These are phyloP conservation scores for Bambusicola thoracicus DNA, from an alignment of 2,113 vertebrate genomes.

Conservation along the genomic window DNA sequence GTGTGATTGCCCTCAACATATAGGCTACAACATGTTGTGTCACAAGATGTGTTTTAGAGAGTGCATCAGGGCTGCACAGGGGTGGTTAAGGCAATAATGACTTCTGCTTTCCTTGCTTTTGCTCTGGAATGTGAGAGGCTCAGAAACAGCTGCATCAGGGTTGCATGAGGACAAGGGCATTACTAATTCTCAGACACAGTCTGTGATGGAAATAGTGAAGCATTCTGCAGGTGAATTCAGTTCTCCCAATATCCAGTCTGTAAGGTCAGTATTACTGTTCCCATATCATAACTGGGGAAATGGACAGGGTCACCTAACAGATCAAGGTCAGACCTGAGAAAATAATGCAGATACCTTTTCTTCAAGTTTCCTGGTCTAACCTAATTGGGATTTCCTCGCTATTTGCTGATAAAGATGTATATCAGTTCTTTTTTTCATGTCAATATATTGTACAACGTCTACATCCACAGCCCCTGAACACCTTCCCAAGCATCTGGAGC, in stretches of 20 bases:
- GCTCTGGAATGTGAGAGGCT: neutral
- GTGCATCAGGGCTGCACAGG: neutral
- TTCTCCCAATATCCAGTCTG: neutral
- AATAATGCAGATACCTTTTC: neutral
- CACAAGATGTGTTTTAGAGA: neutral
- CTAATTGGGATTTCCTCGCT: neutral
- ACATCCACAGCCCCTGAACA: neutral
- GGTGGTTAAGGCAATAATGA: neutral
- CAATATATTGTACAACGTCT: neutral
- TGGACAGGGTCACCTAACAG: neutral
- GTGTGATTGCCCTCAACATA: neutral
- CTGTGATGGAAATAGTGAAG: neutral
- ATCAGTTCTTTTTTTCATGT: neutral
- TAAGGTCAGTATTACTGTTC: neutral
- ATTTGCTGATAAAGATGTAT: neutral
- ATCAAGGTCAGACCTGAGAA: neutral
- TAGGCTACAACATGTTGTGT: neutral
- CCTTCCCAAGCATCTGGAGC: neutral
- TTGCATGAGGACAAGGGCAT: neutral
- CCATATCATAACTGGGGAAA: neutral
- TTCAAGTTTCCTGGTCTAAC: neutral
- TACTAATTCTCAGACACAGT: neutral
- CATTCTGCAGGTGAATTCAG: neutral
- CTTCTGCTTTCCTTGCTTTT: slow-evolving; percentile 24
- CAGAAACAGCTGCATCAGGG: neutral